Evolutionary conservation across 2,888 invertebrate species (phyloP), one percentile per base, ranked within the genome.

Genomic region (Carpatolechia fugitivella): DNA sequence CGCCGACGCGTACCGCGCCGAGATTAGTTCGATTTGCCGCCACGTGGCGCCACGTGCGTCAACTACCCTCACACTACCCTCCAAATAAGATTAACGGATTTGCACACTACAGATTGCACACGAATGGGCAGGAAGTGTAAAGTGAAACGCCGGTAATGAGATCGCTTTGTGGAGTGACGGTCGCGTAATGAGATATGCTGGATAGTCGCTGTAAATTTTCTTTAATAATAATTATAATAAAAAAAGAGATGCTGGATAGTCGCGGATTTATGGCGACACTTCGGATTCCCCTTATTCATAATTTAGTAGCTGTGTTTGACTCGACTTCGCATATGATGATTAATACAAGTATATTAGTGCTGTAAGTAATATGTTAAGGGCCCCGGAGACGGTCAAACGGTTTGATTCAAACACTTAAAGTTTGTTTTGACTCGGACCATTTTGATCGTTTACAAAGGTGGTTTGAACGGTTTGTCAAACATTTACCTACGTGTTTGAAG

Each of bases 101-200:
- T 89, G 85, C 85, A 83, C 87, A 88, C 89, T 89, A 88, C 90
- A 88, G 87, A 90, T 89, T 90, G 89, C 86, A 89, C 89, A 87
- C 84, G 84, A 89, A 87, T 87, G 76, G 74, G 76, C 87, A 85
- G 89, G 89, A 90, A 88, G 89, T 89, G 89, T 86, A 87, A 89
- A 90, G 87, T 90, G 89, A 89, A 89, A 88, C 87, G 80, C 71
- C 76, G 80, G 85, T 87, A 87, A 88, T 86, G 84, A 87, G 82
- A 80, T 79, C 77, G 72, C 80, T 80, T 84, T 85, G 82, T 85
- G 82, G 84, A 75, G 69, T 75, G 72, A 76, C 71, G 62, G 52
- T 54, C 54, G 59, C 60, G 64, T 70, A 76, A 74, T 76, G 67
- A 71, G 64, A 71, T 70, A 68, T 58, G 60, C 40, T 35, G 53